Evolutionary conservation across 1,140 invertebrate genomes (phyloP).

Genomic region (Trialeurodes vaporariorum): DNA sequence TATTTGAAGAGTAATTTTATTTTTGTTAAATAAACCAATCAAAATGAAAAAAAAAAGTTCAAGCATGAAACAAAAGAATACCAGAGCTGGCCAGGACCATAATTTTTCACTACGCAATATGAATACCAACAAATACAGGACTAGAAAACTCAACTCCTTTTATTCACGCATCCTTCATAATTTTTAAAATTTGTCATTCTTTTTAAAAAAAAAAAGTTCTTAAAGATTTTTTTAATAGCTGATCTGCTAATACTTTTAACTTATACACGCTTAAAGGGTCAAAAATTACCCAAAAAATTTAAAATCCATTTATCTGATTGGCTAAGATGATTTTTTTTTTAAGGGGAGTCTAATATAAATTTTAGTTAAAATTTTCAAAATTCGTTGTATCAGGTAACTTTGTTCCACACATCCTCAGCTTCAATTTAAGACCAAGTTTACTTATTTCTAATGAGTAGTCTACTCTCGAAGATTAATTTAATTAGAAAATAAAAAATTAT

Average conservation of each 20-base stretch:
- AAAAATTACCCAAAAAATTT: too few species aligned
- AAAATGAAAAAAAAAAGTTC: background rate
- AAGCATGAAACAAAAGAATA: background rate
- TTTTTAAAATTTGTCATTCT: background rate
- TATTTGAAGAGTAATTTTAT: background rate
- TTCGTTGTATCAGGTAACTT: too few species aligned
- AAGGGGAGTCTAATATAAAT: too few species aligned
- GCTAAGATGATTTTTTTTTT: too few species aligned
- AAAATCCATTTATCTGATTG: too few species aligned
- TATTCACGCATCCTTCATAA: background rate
- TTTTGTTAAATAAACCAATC: background rate
- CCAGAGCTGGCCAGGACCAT: background rate
- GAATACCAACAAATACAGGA: background rate
- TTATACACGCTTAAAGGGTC: too few species aligned
- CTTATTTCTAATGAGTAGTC: too few species aligned
- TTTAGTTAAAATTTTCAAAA: too few species aligned
- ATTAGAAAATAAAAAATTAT: too few species aligned
- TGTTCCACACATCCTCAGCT: too few species aligned
- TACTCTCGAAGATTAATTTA: too few species aligned
- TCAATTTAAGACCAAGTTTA: too few species aligned
- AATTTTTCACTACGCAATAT: background rate
- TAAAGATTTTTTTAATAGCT: background rate
- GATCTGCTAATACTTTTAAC: constrained; percentile 6
- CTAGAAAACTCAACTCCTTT: background rate
- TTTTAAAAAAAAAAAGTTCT: background rate